Conservation (phyloP, 2,888 invertebrate species). For the Tetragnatha montana region DNA sequence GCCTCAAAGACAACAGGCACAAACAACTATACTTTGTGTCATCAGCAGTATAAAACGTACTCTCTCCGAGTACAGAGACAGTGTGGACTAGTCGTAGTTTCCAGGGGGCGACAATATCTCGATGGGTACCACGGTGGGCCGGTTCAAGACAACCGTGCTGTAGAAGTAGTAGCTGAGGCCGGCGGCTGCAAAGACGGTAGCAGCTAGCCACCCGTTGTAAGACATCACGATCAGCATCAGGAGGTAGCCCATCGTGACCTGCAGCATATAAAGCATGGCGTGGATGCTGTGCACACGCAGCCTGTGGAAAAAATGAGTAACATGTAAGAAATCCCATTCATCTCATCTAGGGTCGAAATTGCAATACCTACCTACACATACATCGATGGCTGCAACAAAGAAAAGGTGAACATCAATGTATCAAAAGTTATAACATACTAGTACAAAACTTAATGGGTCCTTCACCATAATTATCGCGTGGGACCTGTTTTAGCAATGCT, state of each 20-base stretch:
- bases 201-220: slow-evolving; percentile 66
- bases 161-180: slow-evolving; percentile 69
- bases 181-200: slow-evolving; percentile 58
- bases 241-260: slow-evolving; percentile 67
- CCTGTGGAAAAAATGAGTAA: slow-evolving; percentile 32
- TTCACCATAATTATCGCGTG: too few species aligned
- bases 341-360: too few species aligned
- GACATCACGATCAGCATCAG: slow-evolving; percentile 70
- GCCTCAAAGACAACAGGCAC: too few species aligned
- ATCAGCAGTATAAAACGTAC: background rate
- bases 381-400: too few species aligned
- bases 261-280: slow-evolving; percentile 65
- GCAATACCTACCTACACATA: too few species aligned
- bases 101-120: slow-evolving; percentile 55
- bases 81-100: slow-evolving; percentile 31
- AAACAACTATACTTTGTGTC: too few species aligned
- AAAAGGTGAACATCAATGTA: too few species aligned
- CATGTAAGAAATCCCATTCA: background rate
- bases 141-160: slow-evolving; percentile 60
- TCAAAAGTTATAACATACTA: too few species aligned
- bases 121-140: slow-evolving; percentile 61
- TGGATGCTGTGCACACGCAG: slow-evolving; percentile 46
- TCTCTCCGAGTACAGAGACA: background rate
- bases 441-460: too few species aligned
- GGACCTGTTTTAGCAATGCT: too few species aligned